Conservation (phyloP, 2,113 vertebrate species). For the Neolamprologus fasciatus region DNA sequence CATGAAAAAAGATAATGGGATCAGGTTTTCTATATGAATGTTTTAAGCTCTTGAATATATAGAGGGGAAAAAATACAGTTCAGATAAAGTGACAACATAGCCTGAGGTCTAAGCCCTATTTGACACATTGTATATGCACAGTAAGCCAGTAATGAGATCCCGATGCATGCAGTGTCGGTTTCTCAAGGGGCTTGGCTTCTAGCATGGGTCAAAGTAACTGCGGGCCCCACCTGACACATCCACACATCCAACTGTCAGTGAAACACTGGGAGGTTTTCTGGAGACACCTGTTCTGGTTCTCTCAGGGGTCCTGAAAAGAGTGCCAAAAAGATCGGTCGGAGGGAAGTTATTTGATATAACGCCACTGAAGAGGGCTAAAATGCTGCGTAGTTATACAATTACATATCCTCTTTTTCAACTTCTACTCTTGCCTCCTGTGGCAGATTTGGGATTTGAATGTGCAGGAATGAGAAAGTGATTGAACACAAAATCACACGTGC, state of each 20-base stretch:
- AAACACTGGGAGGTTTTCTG: slow-evolving; percentile 26
- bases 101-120: slow-evolving; percentile 1
- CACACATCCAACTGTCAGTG: slow-evolving; percentile 16
- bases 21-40: slow-evolving; percentile 16
- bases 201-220: not conserved
- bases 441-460: slow-evolving; percentile 21
- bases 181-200: not conserved
- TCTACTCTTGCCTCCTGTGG: not conserved
- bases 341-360: slow-evolving; percentile 31
- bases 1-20: slow-evolving; percentile 6
- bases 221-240: slow-evolving; percentile 22
- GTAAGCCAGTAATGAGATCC: slow-evolving; percentile 45
- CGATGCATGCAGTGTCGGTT: slow-evolving; percentile 24
- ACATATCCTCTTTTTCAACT: slow-evolving; percentile 10
- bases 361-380: slow-evolving; percentile 24
- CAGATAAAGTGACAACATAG: slow-evolving; percentile 46
- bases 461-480: not conserved
- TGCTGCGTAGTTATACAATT: slow-evolving; percentile 23
- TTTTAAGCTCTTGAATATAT: not conserved
- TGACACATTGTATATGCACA: slow-evolving; percentile 36
- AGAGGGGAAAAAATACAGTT: slow-evolving; percentile 14
- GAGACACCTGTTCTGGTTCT: slow-evolving; percentile 35
- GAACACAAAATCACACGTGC: not conserved
- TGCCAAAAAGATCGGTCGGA: not conserved
- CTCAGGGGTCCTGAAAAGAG: not conserved